Evolutionary conservation across 2,888 invertebrate species (phyloP).

Genomic region (Eupithecia abbreviata): DNA sequence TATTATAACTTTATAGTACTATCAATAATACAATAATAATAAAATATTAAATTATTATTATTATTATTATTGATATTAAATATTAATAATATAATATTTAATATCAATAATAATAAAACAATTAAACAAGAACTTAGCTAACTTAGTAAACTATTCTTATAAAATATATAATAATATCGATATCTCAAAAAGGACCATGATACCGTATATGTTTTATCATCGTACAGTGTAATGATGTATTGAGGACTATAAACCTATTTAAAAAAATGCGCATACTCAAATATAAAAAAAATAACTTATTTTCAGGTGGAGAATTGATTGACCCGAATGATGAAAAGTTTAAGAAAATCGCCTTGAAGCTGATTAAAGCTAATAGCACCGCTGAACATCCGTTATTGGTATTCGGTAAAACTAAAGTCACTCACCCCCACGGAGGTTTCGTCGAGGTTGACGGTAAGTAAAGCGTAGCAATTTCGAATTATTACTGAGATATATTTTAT

Average conservation of each 20-base stretch:
- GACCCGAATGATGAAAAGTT: neutral
- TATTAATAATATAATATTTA: no score
- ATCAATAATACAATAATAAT: no score
- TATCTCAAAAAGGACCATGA: neutral
- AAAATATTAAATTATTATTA: no score
- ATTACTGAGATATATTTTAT: neutral
- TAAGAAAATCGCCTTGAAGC: slow-evolving; percentile 2
- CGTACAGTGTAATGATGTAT: no score
- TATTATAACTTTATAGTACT: no score
- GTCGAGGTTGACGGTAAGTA: neutral
- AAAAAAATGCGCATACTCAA: neutral
- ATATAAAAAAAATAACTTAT: neutral
- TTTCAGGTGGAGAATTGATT: neutral
- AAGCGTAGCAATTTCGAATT: neutral
- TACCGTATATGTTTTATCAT: neutral
- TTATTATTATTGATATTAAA: no score
- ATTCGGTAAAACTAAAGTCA: neutral
- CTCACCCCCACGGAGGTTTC: neutral
- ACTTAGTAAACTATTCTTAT: no score
- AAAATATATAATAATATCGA: no score
- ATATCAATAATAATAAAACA: no score
- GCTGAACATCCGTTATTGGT: neutral
- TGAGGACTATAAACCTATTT: neutral
- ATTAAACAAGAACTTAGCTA: no score
- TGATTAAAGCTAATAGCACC: neutral